Percentiles rank a stretch among this genome's conserved stretches.
Evolutionary conservation across 2,113 vertebrate species (phyloP).

Genomic region (Carassius carassius): DNA sequence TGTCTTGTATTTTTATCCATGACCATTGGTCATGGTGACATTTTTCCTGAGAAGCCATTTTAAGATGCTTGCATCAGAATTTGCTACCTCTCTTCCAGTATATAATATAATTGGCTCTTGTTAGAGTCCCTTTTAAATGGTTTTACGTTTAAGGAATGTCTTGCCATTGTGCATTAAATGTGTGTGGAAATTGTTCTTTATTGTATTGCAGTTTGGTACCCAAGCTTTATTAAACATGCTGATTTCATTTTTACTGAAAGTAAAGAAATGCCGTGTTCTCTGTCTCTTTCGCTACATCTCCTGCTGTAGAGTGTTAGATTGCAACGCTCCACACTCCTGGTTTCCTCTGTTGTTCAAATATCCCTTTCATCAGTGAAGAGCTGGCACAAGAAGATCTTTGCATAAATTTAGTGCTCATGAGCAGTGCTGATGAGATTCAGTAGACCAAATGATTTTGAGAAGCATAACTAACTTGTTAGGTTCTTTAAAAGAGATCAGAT

Average conservation of each 20-base stretch:
- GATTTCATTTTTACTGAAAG: constrained; percentile 94
- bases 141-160: constrained; percentile 66
- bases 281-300: constrained; percentile 96
- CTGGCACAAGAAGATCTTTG: constrained; percentile 4
- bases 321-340: constrained; percentile 79
- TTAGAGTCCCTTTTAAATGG: constrained; percentile 67
- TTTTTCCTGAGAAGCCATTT: constrained; percentile 57
- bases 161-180: constrained; percentile 84
- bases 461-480: constrained; percentile 4
- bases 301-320: constrained; percentile 77
- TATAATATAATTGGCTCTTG: constrained; percentile 74
- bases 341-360: constrained; percentile 89
- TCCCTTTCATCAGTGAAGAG: constrained; percentile 74
- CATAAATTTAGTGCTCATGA: constrained; percentile 4
- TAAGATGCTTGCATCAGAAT: constrained; percentile 76
- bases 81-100: constrained; percentile 79
- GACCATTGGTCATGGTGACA: constrained; percentile 69
- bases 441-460: constrained; percentile 3
- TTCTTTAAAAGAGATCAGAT: constrained; percentile 13
- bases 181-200: constrained; percentile 83
- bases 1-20: constrained; percentile 40
- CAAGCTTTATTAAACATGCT: constrained; percentile 96
- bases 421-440: neutral
- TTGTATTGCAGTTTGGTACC: constrained; percentile 93
- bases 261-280: constrained; percentile 90